phyloP scores from a whole-genome alignment of 2,888 invertebrate genomes.

The Dryobota labecula region DNA sequence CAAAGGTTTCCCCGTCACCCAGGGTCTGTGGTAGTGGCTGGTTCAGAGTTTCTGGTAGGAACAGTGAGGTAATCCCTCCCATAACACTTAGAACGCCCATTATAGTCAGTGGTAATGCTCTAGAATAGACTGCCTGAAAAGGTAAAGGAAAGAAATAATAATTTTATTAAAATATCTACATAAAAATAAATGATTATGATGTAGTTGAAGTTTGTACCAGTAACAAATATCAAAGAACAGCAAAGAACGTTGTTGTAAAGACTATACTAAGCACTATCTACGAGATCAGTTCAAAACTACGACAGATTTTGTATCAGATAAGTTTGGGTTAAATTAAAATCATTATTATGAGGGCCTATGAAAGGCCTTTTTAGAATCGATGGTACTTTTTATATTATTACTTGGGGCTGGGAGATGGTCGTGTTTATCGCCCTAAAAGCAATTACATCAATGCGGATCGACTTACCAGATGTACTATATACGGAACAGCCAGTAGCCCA shows the following conservation, averaged over 20 bases:
- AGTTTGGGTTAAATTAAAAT: neutral
- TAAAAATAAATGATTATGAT: neutral
- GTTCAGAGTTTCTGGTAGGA: constrained; percentile 92
- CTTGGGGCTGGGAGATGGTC: neutral
- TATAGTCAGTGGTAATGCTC: constrained; percentile 90
- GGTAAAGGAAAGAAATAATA: neutral
- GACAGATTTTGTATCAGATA: neutral
- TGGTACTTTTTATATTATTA: neutral
- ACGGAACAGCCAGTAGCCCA: constrained; percentile 91
- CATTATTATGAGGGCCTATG: neutral
- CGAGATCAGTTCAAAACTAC: neutral
- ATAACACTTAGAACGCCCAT: constrained; percentile 91
- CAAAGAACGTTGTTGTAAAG: neutral
- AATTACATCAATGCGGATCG: neutral
- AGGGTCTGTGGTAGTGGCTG: constrained; percentile 92
- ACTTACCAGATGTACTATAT: constrained; percentile 91
- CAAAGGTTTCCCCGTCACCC: constrained; percentile 91
- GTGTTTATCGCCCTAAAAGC: neutral
- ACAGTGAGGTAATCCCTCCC: constrained; percentile 90
- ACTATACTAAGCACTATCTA: neutral
- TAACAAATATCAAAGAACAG: neutral
- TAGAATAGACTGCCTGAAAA: constrained; percentile 89
- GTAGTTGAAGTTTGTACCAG: neutral
- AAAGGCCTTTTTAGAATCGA: neutral
- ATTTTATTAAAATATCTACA: neutral